These are phyloP conservation scores for Euschistus heros DNA, from an alignment of 1,140 invertebrate species.

Conservation along the genomic window DNA sequence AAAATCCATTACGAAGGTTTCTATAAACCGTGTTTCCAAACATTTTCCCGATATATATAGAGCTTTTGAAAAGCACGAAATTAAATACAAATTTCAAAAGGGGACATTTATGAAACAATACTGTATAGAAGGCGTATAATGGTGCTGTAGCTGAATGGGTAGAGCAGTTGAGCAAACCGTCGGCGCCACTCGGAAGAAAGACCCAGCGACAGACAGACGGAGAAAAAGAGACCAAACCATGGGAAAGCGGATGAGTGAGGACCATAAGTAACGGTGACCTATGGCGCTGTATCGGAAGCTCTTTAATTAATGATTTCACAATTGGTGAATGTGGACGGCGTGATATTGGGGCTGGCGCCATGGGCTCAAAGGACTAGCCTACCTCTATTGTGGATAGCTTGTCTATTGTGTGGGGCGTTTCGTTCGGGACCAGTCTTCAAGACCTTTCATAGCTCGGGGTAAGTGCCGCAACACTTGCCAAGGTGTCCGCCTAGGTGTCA, in stretches of 20 bases:
- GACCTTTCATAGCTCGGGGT: not conserved
- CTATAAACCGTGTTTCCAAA: too few species aligned
- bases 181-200: too few species aligned
- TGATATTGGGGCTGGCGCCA: constrained; percentile 26
- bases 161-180: too few species aligned
- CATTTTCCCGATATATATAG: too few species aligned
- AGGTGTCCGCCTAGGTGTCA: not conserved
- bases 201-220: too few species aligned
- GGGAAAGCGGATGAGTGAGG: not conserved
- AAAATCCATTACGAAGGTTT: too few species aligned
- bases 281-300: not conserved
- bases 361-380: not conserved
- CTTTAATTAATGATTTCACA: constrained; percentile 27
- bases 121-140: too few species aligned
- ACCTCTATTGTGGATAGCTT: not conserved
- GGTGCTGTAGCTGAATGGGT: too few species aligned
- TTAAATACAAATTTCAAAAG: too few species aligned
- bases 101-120: too few species aligned
- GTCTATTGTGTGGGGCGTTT: not conserved
- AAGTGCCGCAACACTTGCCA: not conserved
- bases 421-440: constrained; percentile 3
- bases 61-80: too few species aligned
- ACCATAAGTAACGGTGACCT: constrained; percentile 10
- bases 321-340: constrained; percentile 25
- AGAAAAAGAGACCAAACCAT: not conserved